Base-by-base conservation (phyloP, 2,113 vertebrate genomes). In the Xiphophorus maculatus region DNA sequence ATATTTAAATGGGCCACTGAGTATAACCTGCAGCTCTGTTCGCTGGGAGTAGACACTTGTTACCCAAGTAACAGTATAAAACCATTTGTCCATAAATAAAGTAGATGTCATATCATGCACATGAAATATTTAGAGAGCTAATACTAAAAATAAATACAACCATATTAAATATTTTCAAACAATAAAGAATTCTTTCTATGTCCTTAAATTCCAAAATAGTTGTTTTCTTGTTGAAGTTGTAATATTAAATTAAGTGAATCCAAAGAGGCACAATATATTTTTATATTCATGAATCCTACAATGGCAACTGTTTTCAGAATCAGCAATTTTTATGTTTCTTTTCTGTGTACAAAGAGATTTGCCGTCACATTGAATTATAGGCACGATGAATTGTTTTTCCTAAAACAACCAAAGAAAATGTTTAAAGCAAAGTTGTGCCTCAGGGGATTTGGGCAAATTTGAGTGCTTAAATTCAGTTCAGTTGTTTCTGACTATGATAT, bases 341-440 rank as follows among this genome's bases (percentile, higher is more conserved):
- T 68, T 62, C 30, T 77, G 74, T 64, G 68, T 76, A 78, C 63
- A 68, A 51, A 77, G 60, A 83, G 62, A 81, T 73, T 79, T 33
- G 27, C 3, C 28, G 63, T 87, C 85, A 79, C 64, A 42, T 80
- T 77, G 63, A 86, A 88, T 90, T 74, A 89, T 84, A 76, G 28
- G 33, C 60, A 44, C 76, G 73, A 84, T 82, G 66, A 80, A 80
- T 82, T 73, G 73, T 84, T 85, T 84, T 58, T 69, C 63, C 35
- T 67, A 35, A 66, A 79, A 69, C 70, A 76, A 25, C 25, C 76
- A 51, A 69, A 62, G 62, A 81, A 81, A 58, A 72, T 17, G 66
- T 82, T 79, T 84, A 71, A 73, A 88, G 86, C 76, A 68, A 88
- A 84, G 74, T 73, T 78, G 58, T 54, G 82, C 75, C 83, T 81